Evolutionary conservation across 2,888 invertebrate species (phyloP), one percentile per base, ranked within the genome.

Genomic region (Eilema caniola): DNA sequence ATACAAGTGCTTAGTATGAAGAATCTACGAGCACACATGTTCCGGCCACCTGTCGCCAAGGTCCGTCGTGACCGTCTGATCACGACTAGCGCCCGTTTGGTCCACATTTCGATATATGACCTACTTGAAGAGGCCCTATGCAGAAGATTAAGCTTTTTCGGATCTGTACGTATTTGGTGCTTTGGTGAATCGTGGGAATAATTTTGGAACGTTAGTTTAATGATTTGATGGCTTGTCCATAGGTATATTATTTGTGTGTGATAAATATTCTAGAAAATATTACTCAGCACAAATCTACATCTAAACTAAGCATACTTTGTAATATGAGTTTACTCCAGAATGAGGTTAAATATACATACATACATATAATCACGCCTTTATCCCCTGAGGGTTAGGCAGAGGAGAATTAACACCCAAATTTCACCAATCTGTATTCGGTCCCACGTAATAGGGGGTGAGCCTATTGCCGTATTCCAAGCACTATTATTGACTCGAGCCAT

Each of bases 121-220:
- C 80, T 79, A 71, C 72, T 74, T n/a, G 61, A 10, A 67, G 69
- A 76, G 73, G 77, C 28, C 47, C 33, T 23, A 28, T 59, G 28
- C 60, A 57, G 24, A 53, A 31, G 81, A 75, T 78, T 78, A 73
- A 60, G 23, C 56, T 70, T 61, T 80, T 78, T 67, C 59, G 70
- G 25, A 20, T 25, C 8, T 62, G 20, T 23, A 41, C 62, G 4
- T 62, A 62, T 25, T 20, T 62, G 62, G 62, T 41, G 16, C 20
- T 20, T 31, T 11, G 10, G 14, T 16, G 10, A 62, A 62, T 24
- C 8, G 24, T 62, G 12, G n/a, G 7, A 12, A 33, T 33, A 5
- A 23, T 1, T 33, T 33, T 62, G 37, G 24, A 62, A 23, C 8
- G 2, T n/a, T n/a, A n/a, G n/a, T n/a, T n/a, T n/a, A n/a, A n/a